A percentile compares a stretch with the other conserved stretches of the same genome.
Conservation (phyloP, 2,888 invertebrate genomes). For the Drosophila anomelani region DNA sequence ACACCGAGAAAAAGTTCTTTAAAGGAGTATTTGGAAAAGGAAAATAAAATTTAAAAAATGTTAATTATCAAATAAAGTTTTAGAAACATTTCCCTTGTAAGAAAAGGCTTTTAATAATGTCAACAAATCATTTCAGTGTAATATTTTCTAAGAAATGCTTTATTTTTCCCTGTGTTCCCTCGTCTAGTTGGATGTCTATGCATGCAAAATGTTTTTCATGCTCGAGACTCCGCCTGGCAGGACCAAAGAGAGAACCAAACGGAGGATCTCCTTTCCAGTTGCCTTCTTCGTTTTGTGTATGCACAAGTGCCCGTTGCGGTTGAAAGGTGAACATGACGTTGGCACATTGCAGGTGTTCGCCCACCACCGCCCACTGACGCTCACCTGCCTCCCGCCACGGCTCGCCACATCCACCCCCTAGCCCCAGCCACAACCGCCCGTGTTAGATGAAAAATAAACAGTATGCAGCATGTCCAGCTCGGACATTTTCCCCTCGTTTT, state of each 20-base stretch:
- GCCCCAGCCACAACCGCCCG: constrained; percentile 33
- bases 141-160: not conserved
- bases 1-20: not conserved
- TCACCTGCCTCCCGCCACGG: constrained; percentile 8
- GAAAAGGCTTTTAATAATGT: not conserved
- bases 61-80: too few species aligned
- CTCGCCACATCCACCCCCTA: constrained; percentile 13
- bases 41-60: too few species aligned
- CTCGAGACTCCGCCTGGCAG: constrained; percentile 36
- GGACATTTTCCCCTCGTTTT: constrained; percentile 21
- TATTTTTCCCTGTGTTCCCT: constrained; percentile 23
- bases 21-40: not conserved
- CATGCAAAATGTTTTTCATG: constrained; percentile 69
- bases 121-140: not conserved
- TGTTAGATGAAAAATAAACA: constrained; percentile 78
- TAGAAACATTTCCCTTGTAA: not conserved
- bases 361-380: not conserved
- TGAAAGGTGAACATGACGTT: constrained; percentile 70
- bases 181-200: constrained; percentile 63
- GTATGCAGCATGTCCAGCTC: constrained; percentile 61
- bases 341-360: constrained; percentile 47
- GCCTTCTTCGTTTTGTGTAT: constrained; percentile 61
- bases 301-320: constrained; percentile 76
- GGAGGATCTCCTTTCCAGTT: constrained; percentile 37
- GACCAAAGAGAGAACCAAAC: constrained; percentile 5